A percentile compares a stretch with the other conserved stretches of the same genome.
Evolutionary conservation across 2,888 invertebrate species (phyloP).

Genomic region (Dinocampus coccinellae): DNA sequence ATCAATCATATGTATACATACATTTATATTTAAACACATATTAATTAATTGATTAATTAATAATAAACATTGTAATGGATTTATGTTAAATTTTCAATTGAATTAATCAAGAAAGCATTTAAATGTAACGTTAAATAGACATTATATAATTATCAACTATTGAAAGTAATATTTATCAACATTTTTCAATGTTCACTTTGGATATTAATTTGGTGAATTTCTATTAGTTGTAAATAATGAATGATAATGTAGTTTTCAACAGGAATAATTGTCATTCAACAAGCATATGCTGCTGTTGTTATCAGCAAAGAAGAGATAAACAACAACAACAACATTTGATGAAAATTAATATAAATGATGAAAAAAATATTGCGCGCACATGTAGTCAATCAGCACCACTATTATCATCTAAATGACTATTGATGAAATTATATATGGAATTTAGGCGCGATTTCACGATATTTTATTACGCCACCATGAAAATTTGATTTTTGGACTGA

Average conservation of each 20-base stretch:
- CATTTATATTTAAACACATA: not conserved
- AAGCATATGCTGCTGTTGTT: too few species aligned
- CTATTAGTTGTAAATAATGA: not conserved
- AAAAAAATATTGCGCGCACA: not conserved
- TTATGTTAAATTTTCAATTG: not conserved
- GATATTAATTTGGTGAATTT: not conserved
- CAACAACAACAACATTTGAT: not conserved
- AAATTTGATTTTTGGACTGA: conserved; percentile 72
- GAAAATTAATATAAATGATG: not conserved
- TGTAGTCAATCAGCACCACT: conserved; percentile 28
- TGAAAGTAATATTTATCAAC: too few species aligned
- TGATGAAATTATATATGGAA: conserved; percentile 10
- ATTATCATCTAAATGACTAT: conserved; percentile 22
- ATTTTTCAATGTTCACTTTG: not conserved
- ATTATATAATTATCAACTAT: too few species aligned
- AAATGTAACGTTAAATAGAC: not conserved
- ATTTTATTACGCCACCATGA: conserved; percentile 78
- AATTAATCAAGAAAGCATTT: not conserved
- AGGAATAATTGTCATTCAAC: not conserved
- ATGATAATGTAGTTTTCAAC: not conserved
- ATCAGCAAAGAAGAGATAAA: not conserved
- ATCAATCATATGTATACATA: not conserved
- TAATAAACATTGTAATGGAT: not conserved
- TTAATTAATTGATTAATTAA: too few species aligned
- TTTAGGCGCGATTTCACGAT: conserved; percentile 72